Evolutionary conservation across 2,888 invertebrate species (phyloP), one percentile per base, ranked within the genome.

Genomic region (Eupelmus urozonus): DNA sequence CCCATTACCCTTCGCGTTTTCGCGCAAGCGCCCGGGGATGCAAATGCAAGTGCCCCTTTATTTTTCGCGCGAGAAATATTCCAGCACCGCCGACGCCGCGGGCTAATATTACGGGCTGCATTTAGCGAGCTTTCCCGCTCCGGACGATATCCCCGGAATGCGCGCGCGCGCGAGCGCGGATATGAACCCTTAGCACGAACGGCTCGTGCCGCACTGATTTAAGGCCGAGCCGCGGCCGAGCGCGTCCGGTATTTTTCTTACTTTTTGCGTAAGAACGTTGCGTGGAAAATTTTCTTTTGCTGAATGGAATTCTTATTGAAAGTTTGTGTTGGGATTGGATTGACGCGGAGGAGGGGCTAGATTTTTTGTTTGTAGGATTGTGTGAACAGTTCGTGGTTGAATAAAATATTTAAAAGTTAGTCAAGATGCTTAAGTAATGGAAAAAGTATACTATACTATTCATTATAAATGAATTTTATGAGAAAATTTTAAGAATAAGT

Each of bases 21-120:
- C 11, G 4, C 34, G n/a, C 25, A 29, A 57, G 57, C 40, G 23
- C 2, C 3, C n/a, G 3, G 25, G n/a, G 78, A 78, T 78, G 78
- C 78, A 73, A 78, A 78, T 78, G 27, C 66, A 20, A n/a, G 40
- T 13, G 42, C 25, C 27, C 16, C 29, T 25, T 3, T 11, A 40
- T 27, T 65, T 27, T 25, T 29, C 9, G 2, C 23, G 53, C 20
- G 45, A 55, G 45, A 67, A 75, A 75, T 63, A 70, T 70, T 76
- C 53, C 42, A 1, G 5, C n/a, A n/a, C n/a, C n/a, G n/a, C n/a
- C n/a, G n/a, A n/a, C n/a, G n/a, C n/a, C n/a, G n/a, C 20, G 13
- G 49, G 69, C 78, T 74, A n/a, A n/a, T 78, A 74, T 78, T 74
- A 78, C 65, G n/a, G n/a, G 57, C 20, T 13, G 59, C 73, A 27